phyloP scores from a whole-genome alignment of 2,113 vertebrate species.

The Brachypodius melanocephalos region DNA sequence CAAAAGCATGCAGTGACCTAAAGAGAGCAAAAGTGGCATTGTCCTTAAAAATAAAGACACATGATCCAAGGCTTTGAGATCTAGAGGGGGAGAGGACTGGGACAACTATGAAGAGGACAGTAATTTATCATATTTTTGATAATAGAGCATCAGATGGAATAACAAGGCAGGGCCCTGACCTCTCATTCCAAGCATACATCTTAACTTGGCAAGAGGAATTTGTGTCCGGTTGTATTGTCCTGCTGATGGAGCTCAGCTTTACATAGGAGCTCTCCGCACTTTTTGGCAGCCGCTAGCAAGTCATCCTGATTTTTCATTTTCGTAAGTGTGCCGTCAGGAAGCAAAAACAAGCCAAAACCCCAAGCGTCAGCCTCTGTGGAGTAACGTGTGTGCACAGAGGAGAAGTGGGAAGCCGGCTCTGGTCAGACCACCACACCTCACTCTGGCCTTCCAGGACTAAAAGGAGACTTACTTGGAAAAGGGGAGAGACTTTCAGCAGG shows the following conservation, averaged over 20 bases:
- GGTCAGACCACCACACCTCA: neutral
- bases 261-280: neutral
- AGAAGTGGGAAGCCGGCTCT: neutral
- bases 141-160: neutral
- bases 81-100: neutral
- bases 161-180: neutral
- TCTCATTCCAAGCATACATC: constrained; percentile 1
- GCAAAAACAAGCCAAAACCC: neutral
- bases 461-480: neutral
- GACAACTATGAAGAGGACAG: neutral
- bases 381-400: accelerated
- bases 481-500: neutral
- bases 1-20: neutral
- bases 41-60: neutral
- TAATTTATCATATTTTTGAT: neutral
- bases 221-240: neutral
- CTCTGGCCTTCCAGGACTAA: neutral
- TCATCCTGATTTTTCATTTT: neutral
- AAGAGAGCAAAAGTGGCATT: neutral
- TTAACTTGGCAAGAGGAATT: neutral
- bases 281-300: neutral
- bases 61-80: neutral
- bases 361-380: neutral
- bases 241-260: neutral
- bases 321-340: neutral